These are phyloP conservation scores for Tapirus terrestris DNA, from an alignment of 2,113 vertebrate species.

Conservation along the genomic window DNA sequence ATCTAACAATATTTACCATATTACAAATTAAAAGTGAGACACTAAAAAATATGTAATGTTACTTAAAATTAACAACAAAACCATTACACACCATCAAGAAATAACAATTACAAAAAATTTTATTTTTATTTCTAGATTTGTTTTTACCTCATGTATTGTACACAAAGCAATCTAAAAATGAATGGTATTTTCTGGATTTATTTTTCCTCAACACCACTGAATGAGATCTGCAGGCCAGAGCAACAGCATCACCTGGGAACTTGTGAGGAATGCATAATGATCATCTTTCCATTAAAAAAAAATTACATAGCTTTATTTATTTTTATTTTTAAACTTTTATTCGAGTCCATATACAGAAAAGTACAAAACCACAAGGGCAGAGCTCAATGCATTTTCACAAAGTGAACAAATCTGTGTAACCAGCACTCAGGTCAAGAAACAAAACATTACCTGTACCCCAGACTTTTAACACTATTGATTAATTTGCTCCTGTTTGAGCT, in stretches of 20 bases:
- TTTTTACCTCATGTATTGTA: not conserved
- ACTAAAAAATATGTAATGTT: not conserved
- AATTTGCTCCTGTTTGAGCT: not conserved
- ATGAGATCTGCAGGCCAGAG: not conserved
- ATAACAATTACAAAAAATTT: not conserved
- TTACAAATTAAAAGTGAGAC: not conserved
- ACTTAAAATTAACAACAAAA: not conserved
- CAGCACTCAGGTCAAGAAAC: not conserved
- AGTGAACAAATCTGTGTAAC: not conserved
- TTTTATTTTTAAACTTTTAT: not conserved
- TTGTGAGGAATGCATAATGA: not conserved
- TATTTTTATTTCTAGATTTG: not conserved
- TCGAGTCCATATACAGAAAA: not conserved
- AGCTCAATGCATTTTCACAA: not conserved
- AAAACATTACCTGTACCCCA: not conserved
- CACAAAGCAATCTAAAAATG: not conserved
- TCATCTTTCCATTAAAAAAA: not conserved
- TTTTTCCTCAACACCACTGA: not conserved
- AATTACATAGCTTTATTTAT: not conserved
- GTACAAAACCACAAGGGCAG: not conserved
- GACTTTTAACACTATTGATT: not conserved
- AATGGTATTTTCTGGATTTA: not conserved
- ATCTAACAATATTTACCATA: not conserved
- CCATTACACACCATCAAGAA: not conserved
- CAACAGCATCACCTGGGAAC: not conserved